These are phyloP conservation scores for Alauda arvensis DNA, from an alignment of 2,797 vertebrate species.

Conservation along the genomic window DNA sequence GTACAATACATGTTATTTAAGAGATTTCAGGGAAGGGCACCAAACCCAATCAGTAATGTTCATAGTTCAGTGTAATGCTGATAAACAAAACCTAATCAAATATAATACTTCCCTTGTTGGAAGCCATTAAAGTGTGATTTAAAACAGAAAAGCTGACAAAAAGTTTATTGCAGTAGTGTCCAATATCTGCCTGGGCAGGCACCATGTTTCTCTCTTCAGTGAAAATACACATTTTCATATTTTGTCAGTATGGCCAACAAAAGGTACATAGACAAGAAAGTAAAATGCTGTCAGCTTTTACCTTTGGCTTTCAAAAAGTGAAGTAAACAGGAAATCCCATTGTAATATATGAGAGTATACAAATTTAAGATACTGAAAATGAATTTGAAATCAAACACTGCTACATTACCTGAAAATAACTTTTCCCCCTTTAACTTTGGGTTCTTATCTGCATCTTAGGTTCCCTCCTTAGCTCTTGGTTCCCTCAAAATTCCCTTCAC, in stretches of 20 bases:
- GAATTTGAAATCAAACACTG: neutral
- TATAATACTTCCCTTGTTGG: neutral
- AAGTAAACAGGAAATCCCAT: neutral
- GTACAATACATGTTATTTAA: neutral
- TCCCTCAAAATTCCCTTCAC: neutral
- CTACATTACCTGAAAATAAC: neutral
- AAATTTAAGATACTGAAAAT: neutral
- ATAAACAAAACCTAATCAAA: conserved; percentile 14
- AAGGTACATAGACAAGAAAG: neutral
- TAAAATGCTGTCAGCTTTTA: neutral
- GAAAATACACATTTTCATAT: neutral
- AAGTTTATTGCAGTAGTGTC: neutral
- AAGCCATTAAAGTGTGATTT: conserved; percentile 14
- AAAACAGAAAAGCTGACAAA: conserved; percentile 34
- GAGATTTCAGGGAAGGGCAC: neutral
- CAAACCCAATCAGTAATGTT: neutral
- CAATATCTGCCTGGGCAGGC: neutral
- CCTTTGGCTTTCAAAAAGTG: neutral
- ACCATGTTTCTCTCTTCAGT: neutral
- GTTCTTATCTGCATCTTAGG: neutral
- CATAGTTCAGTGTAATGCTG: neutral
- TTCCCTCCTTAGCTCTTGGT: neutral
- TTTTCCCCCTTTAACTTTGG: neutral
- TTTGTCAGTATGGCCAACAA: neutral
- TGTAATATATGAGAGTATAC: neutral